Conservation (phyloP, 2,113 vertebrate species). For the Hystrix cristata region DNA sequence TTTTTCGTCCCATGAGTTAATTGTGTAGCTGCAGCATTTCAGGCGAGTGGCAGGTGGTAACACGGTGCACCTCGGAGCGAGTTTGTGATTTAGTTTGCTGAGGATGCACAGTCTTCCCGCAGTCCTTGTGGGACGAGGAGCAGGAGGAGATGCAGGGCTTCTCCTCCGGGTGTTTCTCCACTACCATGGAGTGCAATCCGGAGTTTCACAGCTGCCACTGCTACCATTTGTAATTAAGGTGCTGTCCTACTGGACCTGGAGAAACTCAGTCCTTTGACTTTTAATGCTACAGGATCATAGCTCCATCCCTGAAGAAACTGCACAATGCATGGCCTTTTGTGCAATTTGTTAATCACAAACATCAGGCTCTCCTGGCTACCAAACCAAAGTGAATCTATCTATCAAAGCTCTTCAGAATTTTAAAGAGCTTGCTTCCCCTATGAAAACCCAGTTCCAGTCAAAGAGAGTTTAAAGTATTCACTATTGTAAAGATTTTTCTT, state of each 20-base stretch:
- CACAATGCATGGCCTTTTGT: background rate
- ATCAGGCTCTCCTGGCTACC: background rate
- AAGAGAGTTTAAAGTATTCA: background rate
- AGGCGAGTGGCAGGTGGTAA: background rate
- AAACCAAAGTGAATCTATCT: background rate
- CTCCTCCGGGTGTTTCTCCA: background rate
- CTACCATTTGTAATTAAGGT: background rate
- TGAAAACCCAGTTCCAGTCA: background rate
- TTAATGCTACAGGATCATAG: background rate
- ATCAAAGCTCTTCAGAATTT: background rate
- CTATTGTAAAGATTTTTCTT: background rate
- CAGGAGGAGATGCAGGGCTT: background rate
- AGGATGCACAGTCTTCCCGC: background rate
- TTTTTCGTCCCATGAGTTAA: background rate
- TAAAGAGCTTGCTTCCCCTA: background rate
- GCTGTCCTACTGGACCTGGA: background rate
- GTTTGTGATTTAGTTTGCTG: background rate
- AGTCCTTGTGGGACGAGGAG: background rate
- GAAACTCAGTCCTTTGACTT: background rate
- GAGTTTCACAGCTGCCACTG: background rate
- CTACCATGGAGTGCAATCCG: background rate
- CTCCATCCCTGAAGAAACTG: background rate
- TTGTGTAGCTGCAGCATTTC: background rate
- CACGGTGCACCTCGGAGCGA: background rate
- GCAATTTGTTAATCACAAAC: background rate